Base-by-base conservation (phyloP, 1,140 invertebrate genomes). In the Oryzaephilus surinamensis region DNA sequence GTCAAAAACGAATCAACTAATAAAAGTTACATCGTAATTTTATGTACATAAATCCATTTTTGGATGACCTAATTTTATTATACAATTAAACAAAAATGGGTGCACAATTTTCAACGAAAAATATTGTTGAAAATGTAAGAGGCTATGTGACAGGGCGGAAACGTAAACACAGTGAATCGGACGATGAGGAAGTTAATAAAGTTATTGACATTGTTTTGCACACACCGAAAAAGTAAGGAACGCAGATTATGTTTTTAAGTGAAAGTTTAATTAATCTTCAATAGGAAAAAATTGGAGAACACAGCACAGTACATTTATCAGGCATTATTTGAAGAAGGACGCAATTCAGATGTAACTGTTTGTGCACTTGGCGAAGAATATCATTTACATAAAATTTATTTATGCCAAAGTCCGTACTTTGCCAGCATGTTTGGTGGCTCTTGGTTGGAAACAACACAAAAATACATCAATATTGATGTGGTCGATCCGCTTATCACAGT, bases 351-450 rank as follows among this genome's bases (percentile, higher is more conserved):
- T 63, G 68, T 88, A 41, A 78, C 74, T 34, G 77, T 88, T 11
- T 62, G 73, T 43, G 81, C 83, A 44, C 57, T 85, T 23, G 78
- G 75, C 19, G 74, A 73, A 60, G 72, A 78, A 48, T 87, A 84
- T 79, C 70, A 74, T 50, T 62, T 88, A 13, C 84, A 88, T 57
- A 84, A 83, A 69, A 72, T 86, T 13, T 85, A 86, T 58, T 66
- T 86, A 23, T 77, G 73, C 51, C 81, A 88, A 73, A 85, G 81
- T 53, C 80, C 80, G 2, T 88, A 86, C 57, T 87, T 87, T 64
- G 70, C 73, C 8, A 84, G 81, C 55, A 88, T 89, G 84, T 88
- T 89, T 62, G 81, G 75, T 54, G 84, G 84, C 4, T 73, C 76
- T 7, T 89, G 85, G 85, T 71, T 71, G 53, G 85, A 89, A 61